phyloP scores from a whole-genome alignment of 2,888 invertebrate species.

The Yponomeuta plumbellus region DNA sequence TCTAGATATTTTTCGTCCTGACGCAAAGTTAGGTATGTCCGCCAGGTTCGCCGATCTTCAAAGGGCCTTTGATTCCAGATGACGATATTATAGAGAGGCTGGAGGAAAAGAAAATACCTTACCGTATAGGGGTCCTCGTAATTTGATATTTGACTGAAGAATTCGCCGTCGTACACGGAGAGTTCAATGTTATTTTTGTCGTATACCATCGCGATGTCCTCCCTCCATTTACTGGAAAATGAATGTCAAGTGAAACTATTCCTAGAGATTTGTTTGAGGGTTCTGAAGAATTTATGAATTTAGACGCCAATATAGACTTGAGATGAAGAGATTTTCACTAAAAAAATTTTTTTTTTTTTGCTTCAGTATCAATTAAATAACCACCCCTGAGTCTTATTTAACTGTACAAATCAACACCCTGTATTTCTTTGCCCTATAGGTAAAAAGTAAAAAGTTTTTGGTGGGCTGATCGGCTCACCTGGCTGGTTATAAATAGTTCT shows the following conservation, averaged over 20 bases:
- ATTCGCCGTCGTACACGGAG: constrained; percentile 58
- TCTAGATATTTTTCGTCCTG: neutral
- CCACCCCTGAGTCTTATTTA: too few relatives aligned
- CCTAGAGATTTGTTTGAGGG: neutral
- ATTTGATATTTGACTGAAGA: constrained; percentile 51
- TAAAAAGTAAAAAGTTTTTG: too few relatives aligned
- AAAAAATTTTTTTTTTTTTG: too few relatives aligned
- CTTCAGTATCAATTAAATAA: too few relatives aligned
- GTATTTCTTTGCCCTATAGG: too few relatives aligned
- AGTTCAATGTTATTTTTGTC: constrained; percentile 52
- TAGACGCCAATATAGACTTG: too few relatives aligned
- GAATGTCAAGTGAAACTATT: constrained; percentile 18
- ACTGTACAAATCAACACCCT: too few relatives aligned
- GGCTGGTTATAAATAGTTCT: too few relatives aligned
- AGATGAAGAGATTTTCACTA: too few relatives aligned
- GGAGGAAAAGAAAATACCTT: constrained; percentile 2
- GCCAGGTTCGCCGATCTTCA: neutral
- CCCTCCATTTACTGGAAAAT: constrained; percentile 49
- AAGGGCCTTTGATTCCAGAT: neutral
- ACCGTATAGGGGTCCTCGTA: constrained; percentile 58
- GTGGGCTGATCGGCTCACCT: too few relatives aligned
- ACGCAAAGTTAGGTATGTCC: neutral
- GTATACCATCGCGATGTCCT: constrained; percentile 31
- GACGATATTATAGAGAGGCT: neutral
- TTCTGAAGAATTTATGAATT: neutral